A percentile compares a stretch with the other conserved stretches of the same genome.
phyloP scores from a whole-genome alignment of 2,888 invertebrate species.

The Digitonthophagus gazella region DNA sequence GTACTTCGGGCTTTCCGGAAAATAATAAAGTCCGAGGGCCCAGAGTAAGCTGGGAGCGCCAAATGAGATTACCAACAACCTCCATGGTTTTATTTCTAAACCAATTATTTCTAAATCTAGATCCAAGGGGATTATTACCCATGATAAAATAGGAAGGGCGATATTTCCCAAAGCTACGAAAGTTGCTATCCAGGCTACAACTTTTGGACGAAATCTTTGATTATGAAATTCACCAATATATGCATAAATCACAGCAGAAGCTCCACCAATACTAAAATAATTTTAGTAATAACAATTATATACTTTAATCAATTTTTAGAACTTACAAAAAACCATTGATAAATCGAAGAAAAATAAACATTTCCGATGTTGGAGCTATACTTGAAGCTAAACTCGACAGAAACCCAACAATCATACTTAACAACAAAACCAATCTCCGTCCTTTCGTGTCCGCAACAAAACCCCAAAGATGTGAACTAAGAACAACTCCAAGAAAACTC shows the following conservation, averaged over 20 bases:
- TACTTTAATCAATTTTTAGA: not conserved
- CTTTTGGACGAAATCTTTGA: conserved; percentile 50
- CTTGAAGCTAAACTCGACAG: conserved; percentile 54
- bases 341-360: conserved; percentile 55
- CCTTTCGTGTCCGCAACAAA: conserved; percentile 59
- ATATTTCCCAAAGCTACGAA: conserved; percentile 49
- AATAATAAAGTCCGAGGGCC: conserved; percentile 38
- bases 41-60: conserved; percentile 45
- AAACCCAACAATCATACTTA: conserved; percentile 53
- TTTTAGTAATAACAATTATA: not conserved
- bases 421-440: conserved; percentile 52
- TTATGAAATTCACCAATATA: conserved; percentile 57
- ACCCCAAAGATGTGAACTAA: conserved; percentile 61
- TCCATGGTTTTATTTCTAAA: conserved; percentile 46
- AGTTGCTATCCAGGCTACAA: conserved; percentile 47
- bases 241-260: conserved; percentile 55
- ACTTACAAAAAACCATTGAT: conserved; percentile 57
- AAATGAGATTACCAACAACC: conserved; percentile 46
- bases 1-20: conserved; percentile 52
- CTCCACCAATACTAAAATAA: conserved; percentile 48
- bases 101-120: conserved; percentile 48
- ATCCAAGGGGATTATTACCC: conserved; percentile 44
- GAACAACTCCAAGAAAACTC: conserved; percentile 63
- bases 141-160: conserved; percentile 47
- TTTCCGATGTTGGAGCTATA: conserved; percentile 53